A percentile compares a stretch with the other conserved stretches of the same genome.
Conservation (phyloP, 2,888 invertebrate genomes). For the Agonum fuliginosum region DNA sequence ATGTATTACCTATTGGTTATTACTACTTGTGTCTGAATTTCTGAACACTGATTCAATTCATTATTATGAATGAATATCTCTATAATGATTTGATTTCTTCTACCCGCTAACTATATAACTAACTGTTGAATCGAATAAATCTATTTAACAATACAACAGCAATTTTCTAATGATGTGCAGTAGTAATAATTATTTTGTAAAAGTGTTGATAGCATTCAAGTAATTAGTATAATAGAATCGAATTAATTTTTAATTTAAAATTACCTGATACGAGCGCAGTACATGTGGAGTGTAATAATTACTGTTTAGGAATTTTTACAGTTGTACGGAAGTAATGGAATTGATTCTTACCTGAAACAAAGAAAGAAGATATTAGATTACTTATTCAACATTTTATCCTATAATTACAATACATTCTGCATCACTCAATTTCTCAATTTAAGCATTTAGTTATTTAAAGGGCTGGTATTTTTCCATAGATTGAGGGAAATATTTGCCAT, state of each 20-base stretch:
- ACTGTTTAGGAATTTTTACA: constrained; percentile 20
- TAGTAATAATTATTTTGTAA: constrained; percentile 27
- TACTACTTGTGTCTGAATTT: no score
- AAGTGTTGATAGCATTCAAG: constrained; percentile 31
- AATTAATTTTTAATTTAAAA: constrained; percentile 39
- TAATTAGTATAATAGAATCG: constrained; percentile 33
- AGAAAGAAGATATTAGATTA: constrained; percentile 36
- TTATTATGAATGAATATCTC: neutral
- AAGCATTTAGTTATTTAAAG: no score
- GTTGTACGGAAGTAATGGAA: constrained; percentile 5
- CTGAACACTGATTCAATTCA: neutral
- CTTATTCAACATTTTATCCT: no score
- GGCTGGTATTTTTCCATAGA: no score
- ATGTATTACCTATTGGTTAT: no score
- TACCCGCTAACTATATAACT: no score
- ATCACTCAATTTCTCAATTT: no score
- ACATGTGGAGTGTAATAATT: constrained; percentile 12
- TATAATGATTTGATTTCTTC: no score
- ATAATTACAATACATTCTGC: no score
- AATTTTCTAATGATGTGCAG: constrained; percentile 20
- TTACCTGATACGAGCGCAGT: constrained; percentile 2
- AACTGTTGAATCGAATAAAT: constrained; percentile 15
- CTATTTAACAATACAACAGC: constrained; percentile 15
- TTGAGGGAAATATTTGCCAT: no score
- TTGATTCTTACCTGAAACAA: constrained; percentile 50